Percentiles rank a stretch among this genome's conserved stretches.
Conservation (phyloP, 2,797 vertebrate genomes). For the Botia almorhae region DNA sequence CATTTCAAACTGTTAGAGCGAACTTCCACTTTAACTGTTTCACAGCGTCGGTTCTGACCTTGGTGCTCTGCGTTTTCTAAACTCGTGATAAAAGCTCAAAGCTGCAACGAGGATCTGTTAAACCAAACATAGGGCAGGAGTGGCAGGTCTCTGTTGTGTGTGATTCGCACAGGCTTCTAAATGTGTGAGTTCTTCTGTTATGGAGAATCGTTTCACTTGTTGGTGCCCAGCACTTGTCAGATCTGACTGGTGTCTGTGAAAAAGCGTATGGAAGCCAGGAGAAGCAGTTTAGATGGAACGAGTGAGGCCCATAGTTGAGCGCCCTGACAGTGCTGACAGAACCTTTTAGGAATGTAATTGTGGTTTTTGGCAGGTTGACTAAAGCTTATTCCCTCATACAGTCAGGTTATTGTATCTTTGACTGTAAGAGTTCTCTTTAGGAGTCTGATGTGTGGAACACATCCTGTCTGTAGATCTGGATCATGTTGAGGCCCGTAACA, state of each 20-base stretch:
- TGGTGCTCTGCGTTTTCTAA: neutral
- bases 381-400: neutral
- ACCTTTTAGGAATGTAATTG: slow-evolving; percentile 28
- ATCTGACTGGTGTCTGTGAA: slow-evolving; percentile 54
- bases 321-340: neutral
- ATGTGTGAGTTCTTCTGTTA: slow-evolving; percentile 12
- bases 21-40: slow-evolving; percentile 19
- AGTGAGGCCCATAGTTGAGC: slow-evolving; percentile 13
- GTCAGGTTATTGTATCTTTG: neutral
- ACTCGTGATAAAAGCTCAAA: neutral
- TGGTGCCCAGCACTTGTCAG: slow-evolving; percentile 48
- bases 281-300: slow-evolving; percentile 12
- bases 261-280: slow-evolving; percentile 13
- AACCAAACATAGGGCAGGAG: slow-evolving; percentile 14
- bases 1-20: neutral
- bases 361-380: slow-evolving; percentile 6
- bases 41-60: neutral
- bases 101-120: neutral
- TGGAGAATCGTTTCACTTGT: slow-evolving; percentile 18
- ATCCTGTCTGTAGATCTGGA: neutral
- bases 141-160: slow-evolving; percentile 16
- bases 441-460: neutral
- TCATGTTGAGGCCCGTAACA: neutral
- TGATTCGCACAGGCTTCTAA: neutral
- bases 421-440: neutral